Base-by-base conservation (phyloP, 2,888 invertebrate species). In the Agrotis ipsilon region DNA sequence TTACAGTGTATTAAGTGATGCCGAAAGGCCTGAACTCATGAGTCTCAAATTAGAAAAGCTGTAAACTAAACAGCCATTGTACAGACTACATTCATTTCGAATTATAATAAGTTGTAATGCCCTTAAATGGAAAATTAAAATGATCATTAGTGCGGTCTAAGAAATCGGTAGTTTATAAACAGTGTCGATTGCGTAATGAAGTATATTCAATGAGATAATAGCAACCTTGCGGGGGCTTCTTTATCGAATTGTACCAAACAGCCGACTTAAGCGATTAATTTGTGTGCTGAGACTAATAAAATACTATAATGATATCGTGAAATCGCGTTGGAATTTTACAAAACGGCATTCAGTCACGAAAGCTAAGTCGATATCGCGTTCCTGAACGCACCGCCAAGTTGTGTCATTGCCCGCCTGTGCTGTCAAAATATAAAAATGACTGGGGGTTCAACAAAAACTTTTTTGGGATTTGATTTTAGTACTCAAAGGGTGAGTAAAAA, bases 401-500 rank as follows among this genome's bases (percentile, higher is more conserved):
- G 87, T 91, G 91, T 90, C 92, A 90, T 86, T 83, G 86, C 72
- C 84, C 86, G 81, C 79, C 85, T 78, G 85, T 75, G 85, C 91
- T 94, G 94, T 93, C 94, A 94, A 90, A 93, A 89, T 76, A 82
- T 87, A 91, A 92, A 94, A 90, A 96, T 96, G 96, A 91, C 87
- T 68, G 95, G 92, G 77, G 92, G 93, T 88, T 87, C 85, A 72
- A 89, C 86, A 87, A 92, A 90, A 81, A 97, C 97, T 84, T 98
- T 97, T 96, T 96, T 98, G 87, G 98, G 98, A 72, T 97, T 98
- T 87, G 98, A 98, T 96, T 97, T 98, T 90, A 98, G 98, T 92
- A 98, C 98, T 24, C 98, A 98, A 95, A 98, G 98, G 97, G 98
- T 98, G 95, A 93, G 95, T 91, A 72, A 65, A 63, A 58, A 58